These are phyloP conservation scores for Sandelia bainsii DNA, from an alignment of 2,797 vertebrate genomes.

Conservation along the genomic window DNA sequence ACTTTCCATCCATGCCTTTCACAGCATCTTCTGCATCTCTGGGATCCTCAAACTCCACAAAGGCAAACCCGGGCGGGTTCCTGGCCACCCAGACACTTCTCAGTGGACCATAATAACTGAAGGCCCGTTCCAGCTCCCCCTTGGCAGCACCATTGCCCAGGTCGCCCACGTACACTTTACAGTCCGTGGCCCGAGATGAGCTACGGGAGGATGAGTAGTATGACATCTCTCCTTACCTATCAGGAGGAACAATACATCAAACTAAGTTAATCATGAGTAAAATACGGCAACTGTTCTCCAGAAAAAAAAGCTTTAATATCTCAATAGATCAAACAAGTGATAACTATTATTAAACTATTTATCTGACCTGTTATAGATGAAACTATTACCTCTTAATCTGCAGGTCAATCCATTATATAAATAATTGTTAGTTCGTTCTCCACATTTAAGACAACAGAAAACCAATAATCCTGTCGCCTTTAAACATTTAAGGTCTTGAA, in stretches of 20 bases:
- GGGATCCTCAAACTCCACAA: slow-evolving; percentile 85
- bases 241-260: background rate
- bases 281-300: too few relatives aligned
- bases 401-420: too few relatives aligned
- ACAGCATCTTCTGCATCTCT: slow-evolving; percentile 85
- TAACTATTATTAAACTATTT: too few relatives aligned
- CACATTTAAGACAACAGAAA: too few relatives aligned
- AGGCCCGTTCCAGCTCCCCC: slow-evolving; percentile 83
- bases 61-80: slow-evolving; percentile 86
- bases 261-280: background rate
- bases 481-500: too few relatives aligned
- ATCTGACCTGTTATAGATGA: too few relatives aligned
- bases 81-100: slow-evolving; percentile 86
- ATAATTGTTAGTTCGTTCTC: too few relatives aligned
- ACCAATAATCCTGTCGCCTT: too few relatives aligned
- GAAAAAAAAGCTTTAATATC: too few relatives aligned
- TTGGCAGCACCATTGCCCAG: slow-evolving; percentile 85
- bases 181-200: slow-evolving; percentile 82
- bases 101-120: slow-evolving; percentile 85
- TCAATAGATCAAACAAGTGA: too few relatives aligned
- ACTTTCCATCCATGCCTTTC: slow-evolving; percentile 87
- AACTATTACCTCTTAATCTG: too few relatives aligned
- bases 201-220: slow-evolving; percentile 82
- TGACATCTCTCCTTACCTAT: slow-evolving; percentile 71
- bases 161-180: slow-evolving; percentile 86